A percentile compares a stretch with the other conserved stretches of the same genome.
phyloP scores from a whole-genome alignment of 2,888 invertebrate species.

The Acrobasis suavella region DNA sequence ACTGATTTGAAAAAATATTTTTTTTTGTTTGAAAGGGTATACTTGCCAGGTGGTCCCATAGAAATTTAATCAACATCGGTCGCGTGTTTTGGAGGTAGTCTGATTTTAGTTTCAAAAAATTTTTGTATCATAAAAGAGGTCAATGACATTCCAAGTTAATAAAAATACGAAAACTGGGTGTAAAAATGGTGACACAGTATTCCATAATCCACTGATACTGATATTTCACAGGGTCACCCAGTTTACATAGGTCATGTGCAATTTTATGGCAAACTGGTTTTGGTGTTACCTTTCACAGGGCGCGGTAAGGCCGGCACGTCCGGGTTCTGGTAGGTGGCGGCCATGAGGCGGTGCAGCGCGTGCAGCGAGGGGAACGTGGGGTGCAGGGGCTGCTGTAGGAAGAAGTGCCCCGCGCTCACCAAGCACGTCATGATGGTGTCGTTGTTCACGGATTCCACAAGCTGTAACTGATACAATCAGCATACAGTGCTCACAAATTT shows the following conservation, averaged over 20 bases:
- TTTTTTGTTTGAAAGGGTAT: too few species aligned
- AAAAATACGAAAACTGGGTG: background rate
- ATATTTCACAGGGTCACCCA: conserved; percentile 19
- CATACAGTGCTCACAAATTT: conserved; percentile 44
- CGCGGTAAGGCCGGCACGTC: conserved; percentile 91
- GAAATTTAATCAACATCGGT: too few species aligned
- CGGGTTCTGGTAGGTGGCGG: conserved; percentile 88
- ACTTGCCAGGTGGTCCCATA: too few species aligned
- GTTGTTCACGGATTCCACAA: conserved; percentile 95
- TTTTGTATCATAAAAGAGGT: conserved; percentile 17
- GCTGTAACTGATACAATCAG: conserved; percentile 80
- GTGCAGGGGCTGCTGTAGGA: conserved; percentile 97
- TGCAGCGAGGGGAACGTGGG: conserved; percentile 94
- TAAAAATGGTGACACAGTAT: background rate
- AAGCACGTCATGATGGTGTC: conserved; percentile 95
- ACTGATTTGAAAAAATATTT: too few species aligned
- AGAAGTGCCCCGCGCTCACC: conserved; percentile 93
- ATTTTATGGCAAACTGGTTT: conserved; percentile 16
- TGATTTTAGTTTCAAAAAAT: too few species aligned
- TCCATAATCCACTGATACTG: conserved; percentile 7
- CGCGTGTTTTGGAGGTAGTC: too few species aligned
- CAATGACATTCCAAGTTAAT: conserved; percentile 3
- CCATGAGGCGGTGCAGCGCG: conserved; percentile 91
- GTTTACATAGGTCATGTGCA: conserved; percentile 10
- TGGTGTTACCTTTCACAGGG: conserved; percentile 86